Evolutionary conservation across 2,113 vertebrate genomes (phyloP).

Genomic region (Antigone vipio): DNA sequence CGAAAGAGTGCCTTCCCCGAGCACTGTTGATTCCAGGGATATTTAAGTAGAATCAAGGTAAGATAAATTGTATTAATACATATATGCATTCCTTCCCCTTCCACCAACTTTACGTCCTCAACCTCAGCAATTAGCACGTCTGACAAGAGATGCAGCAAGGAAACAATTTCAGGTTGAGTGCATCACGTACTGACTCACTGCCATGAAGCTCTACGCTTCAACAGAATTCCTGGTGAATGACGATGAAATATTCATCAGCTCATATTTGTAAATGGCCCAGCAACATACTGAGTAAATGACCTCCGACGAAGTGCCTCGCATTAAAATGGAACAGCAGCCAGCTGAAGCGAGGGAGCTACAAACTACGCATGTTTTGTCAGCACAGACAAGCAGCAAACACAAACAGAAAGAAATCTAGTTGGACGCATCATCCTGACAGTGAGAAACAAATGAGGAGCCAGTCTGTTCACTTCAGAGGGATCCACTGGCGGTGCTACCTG

Average conservation of each 20-base stretch:
- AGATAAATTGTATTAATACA: background rate
- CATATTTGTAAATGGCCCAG: slow-evolving; percentile 54
- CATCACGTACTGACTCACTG: background rate
- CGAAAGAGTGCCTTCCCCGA: rapidly evolving
- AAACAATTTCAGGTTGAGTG: background rate
- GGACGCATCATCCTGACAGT: slow-evolving; percentile 2
- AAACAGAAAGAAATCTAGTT: slow-evolving; percentile 45
- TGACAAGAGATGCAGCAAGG: background rate
- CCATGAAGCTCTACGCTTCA: slow-evolving; percentile 35
- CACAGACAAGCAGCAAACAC: slow-evolving; percentile 51
- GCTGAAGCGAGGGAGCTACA: slow-evolving; percentile 39
- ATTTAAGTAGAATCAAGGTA: background rate
- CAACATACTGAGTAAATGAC: slow-evolving; percentile 54
- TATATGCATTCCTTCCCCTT: background rate
- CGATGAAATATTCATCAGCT: slow-evolving; percentile 74
- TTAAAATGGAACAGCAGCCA: slow-evolving; percentile 48
- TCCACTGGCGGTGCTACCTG: background rate
- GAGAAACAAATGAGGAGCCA: slow-evolving; percentile 48
- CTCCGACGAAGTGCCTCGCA: background rate
- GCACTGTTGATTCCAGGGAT: background rate
- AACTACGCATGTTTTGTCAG: slow-evolving; percentile 59
- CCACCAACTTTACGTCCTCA: background rate
- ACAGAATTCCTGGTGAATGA: slow-evolving; percentile 45
- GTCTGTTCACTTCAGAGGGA: background rate
- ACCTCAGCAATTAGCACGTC: background rate